Evolutionary conservation across 2,888 invertebrate species (phyloP), one percentile per base, ranked within the genome.

Genomic region (Galeopsomyia nigrocyanea): DNA sequence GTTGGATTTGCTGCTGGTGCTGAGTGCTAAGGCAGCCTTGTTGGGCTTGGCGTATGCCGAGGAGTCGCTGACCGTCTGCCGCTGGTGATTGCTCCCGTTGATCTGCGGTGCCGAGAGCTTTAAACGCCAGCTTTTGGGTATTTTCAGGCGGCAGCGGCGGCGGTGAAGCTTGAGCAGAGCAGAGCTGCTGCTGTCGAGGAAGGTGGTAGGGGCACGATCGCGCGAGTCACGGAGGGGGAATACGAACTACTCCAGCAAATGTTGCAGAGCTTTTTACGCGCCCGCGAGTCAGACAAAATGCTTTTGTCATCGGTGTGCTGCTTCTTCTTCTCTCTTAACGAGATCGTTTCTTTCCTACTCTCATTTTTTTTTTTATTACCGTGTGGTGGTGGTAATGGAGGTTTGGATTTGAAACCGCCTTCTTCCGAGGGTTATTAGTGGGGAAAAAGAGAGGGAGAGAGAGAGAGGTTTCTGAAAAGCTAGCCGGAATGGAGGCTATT

Each of bases 41-140:
- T 89, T 90, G 63, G 91, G 90, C 81, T 91, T 91, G 77, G 92
- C 92, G 92, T 93, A 92, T 67, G 90, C 89, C 56, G 90, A 90
- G 81, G 90, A 90, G 81, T 92, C 92, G 77, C 90, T 90, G 77
- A 92, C 90, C 79, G 91, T 90, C 80, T 91, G 91, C 78, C 89
- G 90, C 80, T 91, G 91, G 79, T 90, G 90, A 75, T 88, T 88
- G 77, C 89, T 88, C 82, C 90, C 89, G 83, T 90, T 91, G 78
- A 92, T 90, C 92, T 92, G 87, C 49, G 49, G 31, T 86, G 21
- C 3, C 58, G 80, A 80, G 79, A 75, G 80, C 70, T 77, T 76
- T 77, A 77, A 26, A 39, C 77, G 76, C 78, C 79, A 79, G 80
- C 80, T 83, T 81, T 71, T 31, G 66, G 72, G 26, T 73, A 69